Base-by-base conservation (phyloP, 2,113 vertebrate species). In the Neogobius melanostomus region DNA sequence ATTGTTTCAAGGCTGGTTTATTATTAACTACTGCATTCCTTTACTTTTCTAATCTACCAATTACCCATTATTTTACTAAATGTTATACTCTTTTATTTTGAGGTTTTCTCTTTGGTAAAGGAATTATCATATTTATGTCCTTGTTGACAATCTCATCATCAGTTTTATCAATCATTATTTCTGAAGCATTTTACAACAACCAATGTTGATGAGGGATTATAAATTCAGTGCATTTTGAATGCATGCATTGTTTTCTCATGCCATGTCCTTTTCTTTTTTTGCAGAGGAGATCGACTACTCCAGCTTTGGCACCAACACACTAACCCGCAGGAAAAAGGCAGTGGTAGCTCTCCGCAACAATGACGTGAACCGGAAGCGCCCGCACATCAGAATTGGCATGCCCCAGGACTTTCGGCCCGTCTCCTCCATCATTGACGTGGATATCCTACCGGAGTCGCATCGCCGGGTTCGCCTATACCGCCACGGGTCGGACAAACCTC, bases 401-500 rank as follows among this genome's bases (percentile, higher is more conserved):
- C 98, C 97, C 1, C 96, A 95, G 9, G 98, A 99, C 89, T 99
- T 99, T 84, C 92, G 97, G 12, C 97, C 98, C 0, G 97, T 99
- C 64, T 99, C 98, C 15, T 98, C 98, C 82, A 97, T 99, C 85
- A 99, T 99, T 0, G 98, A 99, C 4, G 98, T 99, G 89, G 98
- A 99, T 90, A 95, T 99, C 81, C 92, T 99, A 43, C 98, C 98
- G 0, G 97, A 99, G 82, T 98, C 97, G 0, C 98, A 99, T 84
- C 91, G 97, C 52, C 92, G 98, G 0, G 98, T 99, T 17, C 90
- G 97, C 16, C 91, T 99, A 16, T 98, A 98, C 54, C 94, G 97
- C 1, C 95, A 99, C 0, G 97, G 98, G 7, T 99, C 96, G 1
- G 96, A 98, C 89, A 97, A 97, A 48, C 98, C 98, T 0, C 88